Evolutionary conservation across 2,888 invertebrate genomes (phyloP), one percentile per base, ranked within the genome.

Genomic region (Polymixis flavicincta): DNA sequence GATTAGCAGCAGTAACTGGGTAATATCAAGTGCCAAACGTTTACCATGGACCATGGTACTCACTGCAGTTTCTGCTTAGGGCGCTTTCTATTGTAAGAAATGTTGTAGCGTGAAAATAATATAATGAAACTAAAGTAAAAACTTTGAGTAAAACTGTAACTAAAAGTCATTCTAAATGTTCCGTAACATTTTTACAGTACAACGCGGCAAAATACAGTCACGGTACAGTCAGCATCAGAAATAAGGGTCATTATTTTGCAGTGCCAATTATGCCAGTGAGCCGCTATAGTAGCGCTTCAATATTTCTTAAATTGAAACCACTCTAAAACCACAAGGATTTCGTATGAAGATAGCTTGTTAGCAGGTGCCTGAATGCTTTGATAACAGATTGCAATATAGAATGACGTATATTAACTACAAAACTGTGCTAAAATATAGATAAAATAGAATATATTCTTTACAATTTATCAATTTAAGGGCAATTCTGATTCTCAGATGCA

Each of bases 1-100:
- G 19, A 67, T 7, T 69, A 9, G n/a, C n/a, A 54, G 60, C 64
- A 66, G 70, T 61, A 55, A 71, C n/a, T 52, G 1, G 48, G 37
- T 73, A 50, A 71, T 64, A 60, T 59, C 52, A 48, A 71, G 79
- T 75, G 79, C 69, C 83, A 83, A 82, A 83, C 37, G 48, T 57
- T 52, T 71, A 78, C 48, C 37, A 54, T 63, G 37, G 50, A 78
- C 48, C 37, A 54, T 63, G 37, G 50, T 75, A 57, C 2, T 50
- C 50, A 61, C 61, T 14, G 2, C 25, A 57, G 65, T 71, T 48
- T 69, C 55, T 63, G 59, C 59, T 42, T 28, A 19, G 25, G 14
- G 28, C 17, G 28, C 54, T 67, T 67, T 67, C 14, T 37, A 11
- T 45, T 50, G 0, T 42, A 45, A 22, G 42, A 7, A 60, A 63